A percentile compares a stretch with the other conserved stretches of the same genome.
Evolutionary conservation across 2,797 vertebrate genomes (phyloP).

Genomic region (Oreochromis grahami): DNA sequence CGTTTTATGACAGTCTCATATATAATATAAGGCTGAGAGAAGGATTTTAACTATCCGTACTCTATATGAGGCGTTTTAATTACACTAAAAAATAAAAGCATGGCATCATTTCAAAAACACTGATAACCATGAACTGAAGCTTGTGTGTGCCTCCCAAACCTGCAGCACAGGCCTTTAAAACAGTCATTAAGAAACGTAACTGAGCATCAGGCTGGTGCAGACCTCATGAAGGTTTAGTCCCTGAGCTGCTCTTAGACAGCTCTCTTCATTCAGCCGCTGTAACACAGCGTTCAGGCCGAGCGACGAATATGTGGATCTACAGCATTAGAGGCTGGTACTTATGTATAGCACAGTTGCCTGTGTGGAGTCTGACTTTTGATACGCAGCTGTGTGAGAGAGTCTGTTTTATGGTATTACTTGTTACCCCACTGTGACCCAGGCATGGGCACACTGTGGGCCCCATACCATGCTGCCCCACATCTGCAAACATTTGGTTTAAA

Average conservation of each 20-base stretch:
- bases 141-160: not conserved
- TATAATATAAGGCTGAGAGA: not conserved
- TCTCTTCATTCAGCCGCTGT: not conserved
- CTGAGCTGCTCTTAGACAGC: not conserved
- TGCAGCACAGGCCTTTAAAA: not conserved
- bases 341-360: not conserved
- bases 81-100: not conserved
- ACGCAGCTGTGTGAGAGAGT: not conserved
- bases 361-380: not conserved
- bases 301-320: too few relatives aligned
- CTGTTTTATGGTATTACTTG: not conserved
- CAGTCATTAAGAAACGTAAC: not conserved
- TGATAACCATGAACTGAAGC: not conserved
- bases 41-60: not conserved
- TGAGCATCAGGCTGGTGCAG: fast-evolving
- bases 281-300: not conserved
- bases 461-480: not conserved
- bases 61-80: not conserved
- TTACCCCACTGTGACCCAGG: not conserved
- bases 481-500: not conserved
- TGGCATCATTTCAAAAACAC: not conserved
- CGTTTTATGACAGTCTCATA: not conserved
- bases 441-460: not conserved
- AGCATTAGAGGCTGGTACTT: not conserved
- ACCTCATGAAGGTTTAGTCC: not conserved